Percentiles rank a stretch among this genome's conserved stretches.
Evolutionary conservation across 2,888 invertebrate genomes (phyloP).

Genomic region (Margaritifera margaritifera): DNA sequence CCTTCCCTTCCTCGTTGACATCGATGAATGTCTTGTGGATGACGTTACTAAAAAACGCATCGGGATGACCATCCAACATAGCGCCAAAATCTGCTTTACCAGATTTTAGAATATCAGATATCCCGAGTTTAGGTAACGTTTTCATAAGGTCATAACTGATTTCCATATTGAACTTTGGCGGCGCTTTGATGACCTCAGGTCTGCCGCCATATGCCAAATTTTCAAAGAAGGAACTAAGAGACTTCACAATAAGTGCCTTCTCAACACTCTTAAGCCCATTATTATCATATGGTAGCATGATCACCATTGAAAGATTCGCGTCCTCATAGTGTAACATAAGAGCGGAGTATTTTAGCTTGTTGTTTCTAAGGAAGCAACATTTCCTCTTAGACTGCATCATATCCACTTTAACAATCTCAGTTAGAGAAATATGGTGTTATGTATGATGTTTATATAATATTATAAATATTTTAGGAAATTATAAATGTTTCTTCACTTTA

Average conservation of each 20-base stretch:
- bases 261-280: slow-evolving; percentile 32
- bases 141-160: slow-evolving; percentile 30
- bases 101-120: slow-evolving; percentile 48
- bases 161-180: slow-evolving; percentile 57
- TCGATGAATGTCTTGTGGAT: slow-evolving; percentile 42
- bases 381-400: slow-evolving; percentile 82
- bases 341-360: slow-evolving; percentile 82
- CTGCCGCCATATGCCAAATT: slow-evolving; percentile 1
- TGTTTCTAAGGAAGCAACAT: slow-evolving; percentile 74
- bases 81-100: slow-evolving; percentile 26
- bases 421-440: slow-evolving; percentile 19
- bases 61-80: slow-evolving; percentile 18
- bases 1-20: slow-evolving; percentile 35
- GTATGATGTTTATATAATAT: no score
- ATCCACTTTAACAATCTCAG: slow-evolving; percentile 72
- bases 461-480: no score
- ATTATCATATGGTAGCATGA: slow-evolving; percentile 32
- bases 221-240: slow-evolving; percentile 2
- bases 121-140: slow-evolving; percentile 43
- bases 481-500: no score
- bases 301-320: slow-evolving; percentile 17
- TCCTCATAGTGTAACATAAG: slow-evolving; percentile 81
- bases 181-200: slow-evolving; percentile 23
- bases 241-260: slow-evolving; percentile 8
- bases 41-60: slow-evolving; percentile 25